Evolutionary conservation across 2,113 vertebrate species (phyloP).

Genomic region (Microtus oregoni): DNA sequence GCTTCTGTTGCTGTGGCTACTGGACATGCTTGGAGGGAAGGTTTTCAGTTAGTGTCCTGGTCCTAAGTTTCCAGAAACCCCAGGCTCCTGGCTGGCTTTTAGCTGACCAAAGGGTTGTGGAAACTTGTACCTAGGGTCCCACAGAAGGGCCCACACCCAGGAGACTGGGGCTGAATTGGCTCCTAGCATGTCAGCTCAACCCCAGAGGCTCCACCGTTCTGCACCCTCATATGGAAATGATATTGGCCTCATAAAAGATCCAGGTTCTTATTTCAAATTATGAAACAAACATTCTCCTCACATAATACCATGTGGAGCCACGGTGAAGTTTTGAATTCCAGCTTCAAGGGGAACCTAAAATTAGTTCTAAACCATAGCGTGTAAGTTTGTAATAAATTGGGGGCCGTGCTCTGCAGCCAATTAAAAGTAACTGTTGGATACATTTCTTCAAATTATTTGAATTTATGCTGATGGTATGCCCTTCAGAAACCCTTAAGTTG

Average conservation of each 20-base stretch:
- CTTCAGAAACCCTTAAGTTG: neutral
- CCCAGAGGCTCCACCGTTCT: neutral
- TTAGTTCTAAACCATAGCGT: slow-evolving; percentile 27
- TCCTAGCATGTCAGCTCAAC: neutral
- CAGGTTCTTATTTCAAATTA: slow-evolving; percentile 66
- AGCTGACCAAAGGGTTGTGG: neutral
- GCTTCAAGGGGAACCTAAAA: slow-evolving; percentile 62
- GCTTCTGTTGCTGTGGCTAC: neutral
- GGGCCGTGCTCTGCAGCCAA: slow-evolving; percentile 16
- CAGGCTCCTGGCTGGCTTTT: neutral
- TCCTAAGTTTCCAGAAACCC: neutral
- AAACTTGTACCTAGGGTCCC: neutral
- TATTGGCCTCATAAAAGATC: neutral
- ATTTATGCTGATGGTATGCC: neutral
- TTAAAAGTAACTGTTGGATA: slow-evolving; percentile 5
- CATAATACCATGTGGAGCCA: slow-evolving; percentile 32
- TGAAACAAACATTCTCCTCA: slow-evolving; percentile 59
- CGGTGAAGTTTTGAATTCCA: slow-evolving; percentile 56
- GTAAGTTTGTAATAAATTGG: slow-evolving; percentile 20
- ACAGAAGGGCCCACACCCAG: neutral
- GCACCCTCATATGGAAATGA: slow-evolving; percentile 56
- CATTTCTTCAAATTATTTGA: slow-evolving; percentile 35
- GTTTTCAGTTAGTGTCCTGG: neutral
- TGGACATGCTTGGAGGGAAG: neutral
- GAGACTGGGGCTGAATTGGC: neutral